Percentiles rank a stretch among this genome's conserved stretches.
These are phyloP conservation scores for Tychaedon coryphoeus DNA, from an alignment of 2,113 vertebrate genomes.

Conservation along the genomic window DNA sequence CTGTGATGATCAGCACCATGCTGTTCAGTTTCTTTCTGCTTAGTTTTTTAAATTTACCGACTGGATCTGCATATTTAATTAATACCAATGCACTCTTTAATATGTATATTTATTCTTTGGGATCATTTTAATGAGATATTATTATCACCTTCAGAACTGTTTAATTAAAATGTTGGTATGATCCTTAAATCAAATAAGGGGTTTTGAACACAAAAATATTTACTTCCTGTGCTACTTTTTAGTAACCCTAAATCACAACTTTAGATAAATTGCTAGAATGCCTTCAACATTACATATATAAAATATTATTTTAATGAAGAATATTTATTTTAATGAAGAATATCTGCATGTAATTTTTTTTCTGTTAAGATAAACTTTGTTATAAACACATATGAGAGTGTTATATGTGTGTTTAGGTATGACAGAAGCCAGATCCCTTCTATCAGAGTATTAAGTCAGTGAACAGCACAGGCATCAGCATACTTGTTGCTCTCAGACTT, in stretches of 20 bases:
- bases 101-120: neutral
- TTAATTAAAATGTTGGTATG: slow-evolving; percentile 23
- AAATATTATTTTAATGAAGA: neutral
- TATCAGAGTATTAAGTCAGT: neutral
- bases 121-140: slow-evolving; percentile 21
- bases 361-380: neutral
- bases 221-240: neutral
- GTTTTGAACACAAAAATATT: neutral
- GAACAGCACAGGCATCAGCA: neutral
- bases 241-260: neutral
- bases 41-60: neutral
- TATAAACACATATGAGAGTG: neutral
- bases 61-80: neutral
- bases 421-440: neutral
- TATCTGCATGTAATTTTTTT: neutral
- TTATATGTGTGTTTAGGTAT: neutral
- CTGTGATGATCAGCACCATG: neutral
- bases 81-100: neutral
- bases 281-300: neutral
- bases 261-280: neutral
- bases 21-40: neutral
- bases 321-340: neutral
- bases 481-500: neutral
- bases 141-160: neutral
- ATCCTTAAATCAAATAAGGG: neutral